Percentiles rank a stretch among this genome's conserved stretches.
Evolutionary conservation across 2,888 invertebrate genomes (phyloP).

Genomic region (Drosophila sordidapex): DNA sequence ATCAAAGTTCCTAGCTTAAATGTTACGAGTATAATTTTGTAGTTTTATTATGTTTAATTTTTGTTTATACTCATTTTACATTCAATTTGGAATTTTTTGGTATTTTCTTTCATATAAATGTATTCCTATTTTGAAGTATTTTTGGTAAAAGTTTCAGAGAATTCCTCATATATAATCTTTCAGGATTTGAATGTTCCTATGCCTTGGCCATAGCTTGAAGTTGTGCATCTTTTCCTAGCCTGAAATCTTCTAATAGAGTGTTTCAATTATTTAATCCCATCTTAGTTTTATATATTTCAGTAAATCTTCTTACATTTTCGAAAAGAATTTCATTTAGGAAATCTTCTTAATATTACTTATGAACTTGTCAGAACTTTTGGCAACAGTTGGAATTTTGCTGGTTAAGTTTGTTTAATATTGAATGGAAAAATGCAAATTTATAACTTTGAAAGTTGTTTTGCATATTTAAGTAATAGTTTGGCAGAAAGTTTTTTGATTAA

Average conservation of each 20-base stretch:
- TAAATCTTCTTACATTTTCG: not conserved
- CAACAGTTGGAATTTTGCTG: not conserved
- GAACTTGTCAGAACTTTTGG: not conserved
- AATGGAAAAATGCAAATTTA: not conserved
- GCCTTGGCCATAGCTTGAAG: not conserved
- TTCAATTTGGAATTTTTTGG: no score
- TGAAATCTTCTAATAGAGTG: not conserved
- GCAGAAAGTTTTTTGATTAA: not conserved
- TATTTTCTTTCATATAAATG: not conserved
- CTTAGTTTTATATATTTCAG: not conserved
- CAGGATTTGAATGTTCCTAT: not conserved
- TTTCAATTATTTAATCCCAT: not conserved
- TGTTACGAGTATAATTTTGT: not conserved
- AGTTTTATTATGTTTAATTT: not conserved
- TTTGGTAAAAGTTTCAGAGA: not conserved
- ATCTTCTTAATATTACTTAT: not conserved
- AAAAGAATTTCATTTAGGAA: not conserved
- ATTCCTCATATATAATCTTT: not conserved
- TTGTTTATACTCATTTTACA: no score
- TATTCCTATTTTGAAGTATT: not conserved
- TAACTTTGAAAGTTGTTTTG: not conserved
- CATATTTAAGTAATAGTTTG: slow-evolving; percentile 1
- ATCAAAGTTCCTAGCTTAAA: not conserved
- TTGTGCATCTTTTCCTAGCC: not conserved
- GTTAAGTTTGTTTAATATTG: not conserved